These are phyloP conservation scores for Drosophila rellima DNA, from an alignment of 2,888 invertebrate species.

Conservation along the genomic window DNA sequence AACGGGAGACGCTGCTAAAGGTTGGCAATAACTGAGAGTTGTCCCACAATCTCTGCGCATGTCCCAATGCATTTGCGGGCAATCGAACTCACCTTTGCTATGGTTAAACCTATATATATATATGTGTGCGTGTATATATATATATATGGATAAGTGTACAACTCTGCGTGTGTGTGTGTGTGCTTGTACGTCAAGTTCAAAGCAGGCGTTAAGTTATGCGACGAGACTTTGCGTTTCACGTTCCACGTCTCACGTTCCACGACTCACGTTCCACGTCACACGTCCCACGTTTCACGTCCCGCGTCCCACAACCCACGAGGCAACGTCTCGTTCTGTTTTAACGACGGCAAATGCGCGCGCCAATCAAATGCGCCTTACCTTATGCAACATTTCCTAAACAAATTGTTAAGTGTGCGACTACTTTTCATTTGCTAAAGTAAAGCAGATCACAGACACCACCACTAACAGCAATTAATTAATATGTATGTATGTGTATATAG, in stretches of 20 bases:
- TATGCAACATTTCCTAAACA: constrained; percentile 77
- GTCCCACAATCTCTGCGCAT: constrained; percentile 63
- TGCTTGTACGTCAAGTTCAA: constrained; percentile 70
- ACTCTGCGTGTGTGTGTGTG: constrained; percentile 14
- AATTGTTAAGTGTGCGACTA: constrained; percentile 33
- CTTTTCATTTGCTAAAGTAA: constrained; percentile 29
- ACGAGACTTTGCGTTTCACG: constrained; percentile 17
- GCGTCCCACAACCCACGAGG: background rate
- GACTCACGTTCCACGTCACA: constrained; percentile 13
- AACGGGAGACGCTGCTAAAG: background rate
- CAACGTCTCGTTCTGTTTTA: constrained; percentile 30
- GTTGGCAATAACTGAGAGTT: constrained; percentile 13
- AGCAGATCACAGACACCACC: constrained; percentile 45
- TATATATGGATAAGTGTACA: constrained; percentile 5
- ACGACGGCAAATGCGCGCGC: constrained; percentile 74
- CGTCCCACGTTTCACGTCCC: constrained; percentile 32
- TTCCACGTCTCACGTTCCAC: constrained; percentile 26
- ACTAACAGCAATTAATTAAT: constrained; percentile 13
- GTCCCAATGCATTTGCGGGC: constrained; percentile 60
- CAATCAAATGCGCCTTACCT: constrained; percentile 80
- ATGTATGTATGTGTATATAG: constrained; percentile 26
- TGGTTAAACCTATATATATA: constrained; percentile 23
- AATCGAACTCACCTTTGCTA: constrained; percentile 72
- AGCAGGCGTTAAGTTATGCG: constrained; percentile 66
- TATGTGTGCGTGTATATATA: constrained; percentile 3